phyloP scores from a whole-genome alignment of 2,797 vertebrate genomes.

The Menidia menidia region DNA sequence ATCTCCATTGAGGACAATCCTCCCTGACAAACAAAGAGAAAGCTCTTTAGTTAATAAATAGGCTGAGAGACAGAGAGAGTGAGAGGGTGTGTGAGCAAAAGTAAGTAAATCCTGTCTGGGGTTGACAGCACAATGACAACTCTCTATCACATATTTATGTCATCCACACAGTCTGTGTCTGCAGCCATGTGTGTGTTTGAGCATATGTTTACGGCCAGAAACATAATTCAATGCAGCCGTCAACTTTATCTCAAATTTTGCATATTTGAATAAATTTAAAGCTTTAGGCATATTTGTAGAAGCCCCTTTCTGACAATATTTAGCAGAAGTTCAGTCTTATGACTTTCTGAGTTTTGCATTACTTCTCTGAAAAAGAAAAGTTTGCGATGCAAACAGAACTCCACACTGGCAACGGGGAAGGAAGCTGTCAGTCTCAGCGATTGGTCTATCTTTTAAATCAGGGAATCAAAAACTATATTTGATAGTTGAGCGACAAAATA shows the following conservation, averaged over 20 bases:
- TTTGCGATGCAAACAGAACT: slow-evolving; percentile 31
- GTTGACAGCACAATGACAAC: slow-evolving; percentile 65
- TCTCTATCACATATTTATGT: slow-evolving; percentile 67
- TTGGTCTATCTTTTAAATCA: slow-evolving; percentile 7
- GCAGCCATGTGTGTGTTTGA: not conserved
- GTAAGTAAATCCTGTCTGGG: slow-evolving; percentile 64
- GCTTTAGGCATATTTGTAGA: slow-evolving; percentile 67
- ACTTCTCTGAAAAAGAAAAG: slow-evolving; percentile 51
- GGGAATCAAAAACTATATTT: not conserved
- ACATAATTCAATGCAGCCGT: slow-evolving; percentile 46
- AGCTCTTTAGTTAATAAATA: slow-evolving; percentile 83
- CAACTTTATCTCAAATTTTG: slow-evolving; percentile 67
- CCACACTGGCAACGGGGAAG: not conserved
- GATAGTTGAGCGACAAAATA: not conserved
- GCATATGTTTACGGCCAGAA: slow-evolving; percentile 30
- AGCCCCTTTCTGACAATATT: slow-evolving; percentile 62
- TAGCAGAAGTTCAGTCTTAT: slow-evolving; percentile 54
- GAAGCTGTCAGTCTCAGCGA: slow-evolving; percentile 22
- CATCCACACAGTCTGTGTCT: slow-evolving; percentile 45
- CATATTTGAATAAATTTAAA: slow-evolving; percentile 69
- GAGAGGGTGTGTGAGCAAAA: slow-evolving; percentile 41
- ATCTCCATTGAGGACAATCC: slow-evolving; percentile 78
- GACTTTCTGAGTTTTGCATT: slow-evolving; percentile 55
- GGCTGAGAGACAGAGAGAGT: slow-evolving; percentile 62
- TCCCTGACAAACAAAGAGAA: slow-evolving; percentile 78